Percentiles rank a stretch among this genome's conserved stretches.
These are phyloP conservation scores for Melitaea athalia DNA, from an alignment of 2,888 invertebrate genomes.

Conservation along the genomic window DNA sequence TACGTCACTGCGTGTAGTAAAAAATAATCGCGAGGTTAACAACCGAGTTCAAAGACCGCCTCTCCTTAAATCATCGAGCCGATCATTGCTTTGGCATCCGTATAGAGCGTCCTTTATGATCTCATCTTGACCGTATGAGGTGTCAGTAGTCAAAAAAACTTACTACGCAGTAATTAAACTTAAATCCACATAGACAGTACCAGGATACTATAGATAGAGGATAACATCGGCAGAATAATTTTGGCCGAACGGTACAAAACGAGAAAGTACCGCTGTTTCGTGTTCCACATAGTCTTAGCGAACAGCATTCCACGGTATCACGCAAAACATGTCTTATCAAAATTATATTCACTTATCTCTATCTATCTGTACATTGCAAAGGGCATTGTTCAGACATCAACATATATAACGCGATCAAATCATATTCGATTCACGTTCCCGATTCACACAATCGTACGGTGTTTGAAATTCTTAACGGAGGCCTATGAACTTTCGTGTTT, in stretches of 20 bases:
- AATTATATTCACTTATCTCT: conserved; percentile 29
- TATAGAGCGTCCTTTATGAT: conserved; percentile 76
- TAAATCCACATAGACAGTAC: conserved; percentile 13
- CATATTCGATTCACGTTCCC: conserved; percentile 75
- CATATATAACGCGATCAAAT: conserved; percentile 66
- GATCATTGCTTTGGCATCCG: conserved; percentile 71
- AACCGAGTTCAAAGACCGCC: conserved; percentile 61
- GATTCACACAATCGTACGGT: conserved; percentile 76
- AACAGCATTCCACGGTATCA: conserved; percentile 26
- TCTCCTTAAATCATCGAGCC: conserved; percentile 56
- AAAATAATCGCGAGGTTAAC: conserved; percentile 66
- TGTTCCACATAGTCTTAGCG: conserved; percentile 35
- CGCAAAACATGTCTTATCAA: conserved; percentile 25
- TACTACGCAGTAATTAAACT: conserved; percentile 34
- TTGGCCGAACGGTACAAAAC: conserved; percentile 61
- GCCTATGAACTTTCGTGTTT: conserved; percentile 61
- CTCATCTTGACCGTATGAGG: conserved; percentile 62
- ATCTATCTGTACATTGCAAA: conserved; percentile 44
- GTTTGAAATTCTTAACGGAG: conserved; percentile 64
- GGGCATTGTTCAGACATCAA: conserved; percentile 65
- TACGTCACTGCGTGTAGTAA: conserved; percentile 70
- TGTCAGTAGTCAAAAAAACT: conserved; percentile 45
- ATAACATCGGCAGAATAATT: conserved; percentile 68
- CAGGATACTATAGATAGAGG: conserved; percentile 47
- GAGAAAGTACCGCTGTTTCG: conserved; percentile 70